A percentile compares a stretch with the other conserved stretches of the same genome.
Conservation (phyloP, 1,140 invertebrate genomes). For the Battus philenor region DNA sequence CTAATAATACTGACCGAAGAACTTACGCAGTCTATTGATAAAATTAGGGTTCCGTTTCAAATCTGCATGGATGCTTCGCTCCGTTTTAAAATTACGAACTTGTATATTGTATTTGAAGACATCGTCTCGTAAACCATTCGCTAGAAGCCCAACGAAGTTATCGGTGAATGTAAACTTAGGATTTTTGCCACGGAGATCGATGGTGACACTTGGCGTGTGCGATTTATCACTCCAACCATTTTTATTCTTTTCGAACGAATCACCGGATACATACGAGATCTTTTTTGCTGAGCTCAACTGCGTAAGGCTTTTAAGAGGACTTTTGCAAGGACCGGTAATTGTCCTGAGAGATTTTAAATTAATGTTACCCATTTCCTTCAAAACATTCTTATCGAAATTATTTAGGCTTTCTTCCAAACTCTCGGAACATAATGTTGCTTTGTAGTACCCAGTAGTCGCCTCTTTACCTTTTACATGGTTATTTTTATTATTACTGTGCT, state of each 20-base stretch:
- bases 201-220: slow-evolving; percentile 35
- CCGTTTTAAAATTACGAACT: slow-evolving; percentile 85
- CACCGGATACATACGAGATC: slow-evolving; percentile 59
- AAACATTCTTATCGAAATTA: slow-evolving; percentile 65
- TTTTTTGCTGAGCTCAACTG: slow-evolving; percentile 39
- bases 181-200: slow-evolving; percentile 35
- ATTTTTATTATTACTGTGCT: slow-evolving; percentile 49
- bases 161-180: slow-evolving; percentile 50
- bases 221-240: slow-evolving; percentile 40
- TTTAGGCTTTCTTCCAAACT: slow-evolving; percentile 57
- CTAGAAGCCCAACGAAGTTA: slow-evolving; percentile 49
- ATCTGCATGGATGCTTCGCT: slow-evolving; percentile 82
- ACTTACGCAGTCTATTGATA: slow-evolving; percentile 76
- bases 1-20: slow-evolving; percentile 67
- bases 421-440: slow-evolving; percentile 53
- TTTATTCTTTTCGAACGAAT: slow-evolving; percentile 63
- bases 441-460: slow-evolving; percentile 27
- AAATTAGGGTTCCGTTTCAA: slow-evolving; percentile 82
- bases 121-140: slow-evolving; percentile 32
- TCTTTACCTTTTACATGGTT: slow-evolving; percentile 57
- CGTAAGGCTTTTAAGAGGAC: slow-evolving; percentile 20
- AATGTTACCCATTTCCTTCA: slow-evolving; percentile 55
- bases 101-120: slow-evolving; percentile 74
- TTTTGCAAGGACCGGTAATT: slow-evolving; percentile 25
- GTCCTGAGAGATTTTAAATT: slow-evolving; percentile 41